Evolutionary conservation across 2,888 invertebrate genomes (phyloP), one percentile per base, ranked within the genome.

Genomic region (Oxytorus armatus): DNA sequence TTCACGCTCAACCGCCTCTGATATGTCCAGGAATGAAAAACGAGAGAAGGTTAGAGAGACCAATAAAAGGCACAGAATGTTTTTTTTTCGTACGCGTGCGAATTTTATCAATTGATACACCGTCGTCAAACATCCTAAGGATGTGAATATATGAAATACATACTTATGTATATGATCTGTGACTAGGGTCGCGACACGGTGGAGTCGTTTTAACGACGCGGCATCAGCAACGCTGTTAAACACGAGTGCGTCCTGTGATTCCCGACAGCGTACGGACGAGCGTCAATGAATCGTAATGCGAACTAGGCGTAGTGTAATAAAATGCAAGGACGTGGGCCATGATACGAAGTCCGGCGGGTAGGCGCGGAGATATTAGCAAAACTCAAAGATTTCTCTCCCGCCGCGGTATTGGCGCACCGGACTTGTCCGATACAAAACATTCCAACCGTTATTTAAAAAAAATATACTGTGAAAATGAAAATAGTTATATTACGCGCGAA

Each of bases 171-270:
- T 25, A 7, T 14, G 5, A 29, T 23, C 3, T 1, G 23, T 10
- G 3, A 2, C 23, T 21, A 1, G 14, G 21, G 25, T 21, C 25
- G 11, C 10, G 36, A 36, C 36, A 36, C 4, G 29, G 8, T 8
- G n/a, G 44, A 65, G 25, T 8, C 44, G 16, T 68, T 66, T 29
- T 21, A 51, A 36, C 59, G 49, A n/a, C n/a, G 51, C 29, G 47
- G 49, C 42, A n/a, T 29, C 44, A 55, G 21, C 53, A 73, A 69
- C 77, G 68, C 65, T 68, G 82, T 86, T 85, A 83, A 88, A 87
- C 86, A 83, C 68, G 83, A 83, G 83, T 83, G 86, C 85, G 86
- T 85, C 83, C 83, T 82, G 88, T 84, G 85, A 88, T 87, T 86
- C 86, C 85, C 81, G 79, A 75, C 78, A 81, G 82, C 81, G 81